Evolutionary conservation across 1,140 invertebrate genomes (phyloP), one percentile per base, ranked within the genome.

Genomic region (Drosophila miranda): DNA sequence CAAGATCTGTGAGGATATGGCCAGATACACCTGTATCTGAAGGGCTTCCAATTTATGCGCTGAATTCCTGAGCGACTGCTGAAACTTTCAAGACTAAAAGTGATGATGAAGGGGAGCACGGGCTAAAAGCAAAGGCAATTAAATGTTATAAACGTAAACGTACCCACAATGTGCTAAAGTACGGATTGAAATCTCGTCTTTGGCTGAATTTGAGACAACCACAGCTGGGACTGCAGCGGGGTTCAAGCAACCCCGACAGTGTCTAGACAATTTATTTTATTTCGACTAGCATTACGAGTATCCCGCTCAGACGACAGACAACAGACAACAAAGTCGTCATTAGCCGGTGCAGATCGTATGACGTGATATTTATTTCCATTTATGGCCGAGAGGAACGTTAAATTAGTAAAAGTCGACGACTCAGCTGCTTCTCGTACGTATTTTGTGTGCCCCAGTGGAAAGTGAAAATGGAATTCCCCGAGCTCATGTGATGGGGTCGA

Each of bases 281-380:
- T 21, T 34, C 54, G 43, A 46, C 57, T 28, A 44, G 44, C 51
- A 43, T 68, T 69, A 19, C 19, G 19, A 19, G 19, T 19, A 56
- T 68, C 43, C 62, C 42, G 45, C 66, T 68, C 63, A 68, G 66
- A 69, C 19, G 19, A 19, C 19, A 68, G 66, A 69, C 66, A 56
- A 19, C 19, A 68, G 66, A 69, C 66, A 56, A 69, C 66, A 68
- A 69, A 68, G 64, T 68, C 62, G 34, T 68, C 43, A 69, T 69
- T 69, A 69, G 66, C 62, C 34, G 28, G 3, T 49, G 63, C 26
- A 68, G 50, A 68, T 68, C 66, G 51, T 56, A 69, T 69, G 66
- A 49, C 66, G n/a, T 68, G 66, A 69, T 69, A 69, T 69, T 56
- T 69, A 69, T 69, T 69, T 49, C 43, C 63, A 69, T 69, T 69